Base-by-base conservation (phyloP, 92 coral and sea anemone species). In the Plumapathes pennacea region DNA sequence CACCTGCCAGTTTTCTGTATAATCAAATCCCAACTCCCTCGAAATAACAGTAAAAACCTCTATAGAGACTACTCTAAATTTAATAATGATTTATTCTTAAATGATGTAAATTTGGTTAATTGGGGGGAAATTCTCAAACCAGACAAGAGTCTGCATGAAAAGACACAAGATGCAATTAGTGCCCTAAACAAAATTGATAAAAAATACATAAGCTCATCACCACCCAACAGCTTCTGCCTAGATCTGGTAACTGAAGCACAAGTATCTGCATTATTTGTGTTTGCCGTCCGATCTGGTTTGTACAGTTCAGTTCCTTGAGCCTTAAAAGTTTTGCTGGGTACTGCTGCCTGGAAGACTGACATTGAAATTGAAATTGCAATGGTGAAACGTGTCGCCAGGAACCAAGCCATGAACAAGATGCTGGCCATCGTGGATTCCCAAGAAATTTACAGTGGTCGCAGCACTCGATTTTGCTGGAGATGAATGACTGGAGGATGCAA, bases 1-100 rank as follows among this genome's bases (percentile, higher is more conserved):
- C 81, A 63, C 64, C 63, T 80, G 12, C 82, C 87, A 36, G 46
- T 64, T 17, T 64, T 66, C 49, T 80, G 76, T 47, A 47, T 76
- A 26, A 47, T 57, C 29, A 60, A 41, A 40, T 12, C 42, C 25
- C 81, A 72, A 22, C 30, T 66, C 25, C 50, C 32, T 44, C 37
- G 59, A 54, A 61, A 57, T 39, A 57, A 47, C 23, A 30, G 43
- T 32, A 71, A 64, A 32, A 44, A 43, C 29, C 60, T 21, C 28
- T 67, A 60, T 37, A 38, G 79, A 53, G 75, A 82, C 21, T 76
- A 52, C 46, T 44, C 50, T 15, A 76, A 76, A 27, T 76, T 76
- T 25, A 53, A 75, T 21, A n/a, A n/a, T n/a, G 74, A 54, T 17
- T 55, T 58, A 38, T 76, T 43, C 58, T 50, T 59, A 44, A 46